Evolutionary conservation across 2,888 invertebrate species (phyloP), one percentile per base, ranked within the genome.

Genomic region (Trachelus troglodyta): DNA sequence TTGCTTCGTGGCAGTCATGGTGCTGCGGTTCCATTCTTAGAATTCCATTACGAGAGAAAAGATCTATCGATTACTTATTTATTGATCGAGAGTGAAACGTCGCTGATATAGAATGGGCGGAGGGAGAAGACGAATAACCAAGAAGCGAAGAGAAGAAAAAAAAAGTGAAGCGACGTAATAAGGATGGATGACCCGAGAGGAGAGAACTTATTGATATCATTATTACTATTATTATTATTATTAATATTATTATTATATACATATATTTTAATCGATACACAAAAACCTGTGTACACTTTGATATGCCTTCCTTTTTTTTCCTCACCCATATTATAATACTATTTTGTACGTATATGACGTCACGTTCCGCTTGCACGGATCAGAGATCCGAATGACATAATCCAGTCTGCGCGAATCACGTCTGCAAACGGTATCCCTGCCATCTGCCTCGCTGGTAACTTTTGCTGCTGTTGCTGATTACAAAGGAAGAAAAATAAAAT

Each of bases 251-350:
- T 79, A 77, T 77, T 77, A 79, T 78, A 78, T 76, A 85, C 76
- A 81, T 81, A 81, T 84, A 85, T 83, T 85, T 83, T 81, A 84
- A 85, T 82, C 82, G 81, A 83, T 79, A 80, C 69, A 79, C 75
- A 34, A 81, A 40, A 31, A 31, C 73, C 33, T 77, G 77, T 81
- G 78, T 79, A 73, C 74, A 69, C 35, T 77, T 78, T 71, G 74
- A 76, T 76, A 69, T 75, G 69, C 75, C 68, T 33, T 73, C 74
- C 68, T 69, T 76, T 69, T 73, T 4, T 34, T 77, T 69, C 35
- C 35, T 12, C 35, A 15, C 12, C 23, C 6, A 12, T 69, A 77
- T 74, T 56, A 33, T 69, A 23, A 34, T 31, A 11, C n/a, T 34
- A 34, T 11, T 34, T 34, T 23, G 12, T 71, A 71, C 71, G 33